Conservation (phyloP, 1,140 invertebrate species). For the Reticulitermes speratus region DNA sequence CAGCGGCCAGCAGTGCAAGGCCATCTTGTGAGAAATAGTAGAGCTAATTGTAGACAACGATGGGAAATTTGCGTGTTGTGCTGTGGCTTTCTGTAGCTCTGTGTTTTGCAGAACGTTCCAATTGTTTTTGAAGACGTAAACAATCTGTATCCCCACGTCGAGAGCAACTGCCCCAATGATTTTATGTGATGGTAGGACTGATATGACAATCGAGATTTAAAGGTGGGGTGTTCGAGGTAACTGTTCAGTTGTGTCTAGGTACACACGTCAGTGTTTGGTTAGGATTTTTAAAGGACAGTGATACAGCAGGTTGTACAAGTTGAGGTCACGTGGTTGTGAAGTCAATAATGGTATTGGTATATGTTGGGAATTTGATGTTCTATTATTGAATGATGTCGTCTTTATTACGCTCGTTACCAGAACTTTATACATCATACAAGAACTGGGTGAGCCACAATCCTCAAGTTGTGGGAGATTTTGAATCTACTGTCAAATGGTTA, state of each 20-base stretch:
- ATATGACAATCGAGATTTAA: neutral
- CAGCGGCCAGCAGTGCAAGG: neutral
- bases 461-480: slow-evolving; percentile 64
- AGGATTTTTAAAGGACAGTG: too few species aligned
- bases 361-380: too few species aligned
- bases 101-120: too few species aligned
- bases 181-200: neutral
- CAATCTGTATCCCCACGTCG: neutral
- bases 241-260: too few species aligned
- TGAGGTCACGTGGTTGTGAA: too few species aligned
- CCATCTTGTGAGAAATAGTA: neutral
- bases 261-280: too few species aligned
- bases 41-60: neutral
- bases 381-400: neutral
- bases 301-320: too few species aligned
- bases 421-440: slow-evolving; percentile 60
- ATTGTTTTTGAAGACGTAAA: neutral
- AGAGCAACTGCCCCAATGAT: neutral
- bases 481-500: slow-evolving; percentile 69
- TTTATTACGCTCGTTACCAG: slow-evolving; percentile 32
- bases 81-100: too few species aligned
- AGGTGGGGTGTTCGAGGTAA: too few species aligned
- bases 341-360: too few species aligned
- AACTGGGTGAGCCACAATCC: slow-evolving; percentile 72
- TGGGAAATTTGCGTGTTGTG: too few species aligned